Percentiles rank a stretch among this genome's conserved stretches.
phyloP scores from a whole-genome alignment of 2,113 vertebrate genomes.

The Brienomyrus brachyistius region DNA sequence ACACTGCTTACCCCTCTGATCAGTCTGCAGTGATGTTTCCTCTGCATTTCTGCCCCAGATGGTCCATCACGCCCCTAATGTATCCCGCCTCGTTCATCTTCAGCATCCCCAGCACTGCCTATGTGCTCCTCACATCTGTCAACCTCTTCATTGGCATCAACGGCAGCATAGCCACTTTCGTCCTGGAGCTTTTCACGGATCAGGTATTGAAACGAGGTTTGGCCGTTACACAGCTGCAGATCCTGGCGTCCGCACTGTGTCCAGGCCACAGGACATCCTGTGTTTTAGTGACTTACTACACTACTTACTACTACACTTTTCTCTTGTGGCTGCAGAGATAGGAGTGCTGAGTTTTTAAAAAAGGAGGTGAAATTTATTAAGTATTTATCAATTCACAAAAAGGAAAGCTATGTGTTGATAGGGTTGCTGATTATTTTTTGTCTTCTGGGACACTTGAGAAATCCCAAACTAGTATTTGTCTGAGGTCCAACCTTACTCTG shows the following conservation, averaged over 20 bases:
- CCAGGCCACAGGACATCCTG: neutral
- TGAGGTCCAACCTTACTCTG: neutral
- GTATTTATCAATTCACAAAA: neutral
- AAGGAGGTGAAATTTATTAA: neutral
- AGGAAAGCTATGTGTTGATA: neutral
- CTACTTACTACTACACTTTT: neutral
- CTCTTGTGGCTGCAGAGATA: neutral
- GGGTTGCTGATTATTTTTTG: neutral
- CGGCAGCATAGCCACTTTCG: constrained; percentile 69
- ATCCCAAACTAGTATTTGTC: neutral
- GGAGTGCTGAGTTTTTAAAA: neutral
- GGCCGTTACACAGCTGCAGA: neutral
- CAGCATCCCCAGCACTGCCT: constrained; percentile 67
- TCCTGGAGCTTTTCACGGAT: constrained; percentile 67
- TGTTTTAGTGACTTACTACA: neutral
- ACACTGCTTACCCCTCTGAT: neutral
- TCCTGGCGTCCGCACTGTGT: neutral
- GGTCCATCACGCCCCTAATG: constrained; percentile 74
- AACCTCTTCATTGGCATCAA: constrained; percentile 73
- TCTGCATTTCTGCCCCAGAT: constrained; percentile 42
- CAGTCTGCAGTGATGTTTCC: neutral
- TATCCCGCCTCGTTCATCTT: constrained; percentile 72
- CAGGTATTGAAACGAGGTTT: constrained; percentile 43
- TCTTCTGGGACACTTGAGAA: neutral
- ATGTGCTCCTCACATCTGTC: constrained; percentile 65